Percentiles rank a stretch among this genome's conserved stretches.
Evolutionary conservation across 2,113 vertebrate species (phyloP).

Genomic region (Camelus bactrianus): DNA sequence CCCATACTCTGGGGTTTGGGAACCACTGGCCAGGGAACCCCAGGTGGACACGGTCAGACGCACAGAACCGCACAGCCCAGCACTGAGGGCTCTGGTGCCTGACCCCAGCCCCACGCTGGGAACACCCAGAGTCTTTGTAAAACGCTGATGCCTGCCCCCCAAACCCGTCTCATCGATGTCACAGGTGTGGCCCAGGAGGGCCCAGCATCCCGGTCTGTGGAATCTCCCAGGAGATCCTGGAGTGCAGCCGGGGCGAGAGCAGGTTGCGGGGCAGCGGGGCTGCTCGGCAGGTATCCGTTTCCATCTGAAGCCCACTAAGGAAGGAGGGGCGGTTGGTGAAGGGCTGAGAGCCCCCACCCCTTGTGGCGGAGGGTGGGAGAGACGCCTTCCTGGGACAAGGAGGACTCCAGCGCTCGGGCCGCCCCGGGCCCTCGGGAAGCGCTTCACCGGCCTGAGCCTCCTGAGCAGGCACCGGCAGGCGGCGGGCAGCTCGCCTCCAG

Average conservation of each 20-base stretch:
- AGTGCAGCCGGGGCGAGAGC: background rate
- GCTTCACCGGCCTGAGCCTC: no score
- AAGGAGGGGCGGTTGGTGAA: accelerated
- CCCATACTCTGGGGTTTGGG: background rate
- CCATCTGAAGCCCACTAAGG: background rate
- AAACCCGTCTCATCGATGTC: background rate
- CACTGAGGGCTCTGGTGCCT: accelerated
- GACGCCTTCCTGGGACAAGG: background rate
- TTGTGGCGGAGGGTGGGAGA: accelerated
- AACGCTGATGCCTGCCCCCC: accelerated
- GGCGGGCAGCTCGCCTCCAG: accelerated
- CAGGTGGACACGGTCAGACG: background rate
- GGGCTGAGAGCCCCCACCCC: background rate
- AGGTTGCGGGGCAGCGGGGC: background rate
- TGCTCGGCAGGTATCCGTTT: background rate
- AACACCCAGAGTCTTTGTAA: background rate
- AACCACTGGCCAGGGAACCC: accelerated
- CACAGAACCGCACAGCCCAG: accelerated
- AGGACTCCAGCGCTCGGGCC: accelerated
- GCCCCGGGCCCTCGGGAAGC: accelerated
- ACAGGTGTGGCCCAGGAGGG: background rate
- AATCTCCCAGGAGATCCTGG: background rate
- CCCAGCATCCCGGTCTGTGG: accelerated
- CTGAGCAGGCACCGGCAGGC: accelerated
- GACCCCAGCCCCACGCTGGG: accelerated